Evolutionary conservation across 2,113 vertebrate genomes (phyloP).

Genomic region (Otus sunia): DNA sequence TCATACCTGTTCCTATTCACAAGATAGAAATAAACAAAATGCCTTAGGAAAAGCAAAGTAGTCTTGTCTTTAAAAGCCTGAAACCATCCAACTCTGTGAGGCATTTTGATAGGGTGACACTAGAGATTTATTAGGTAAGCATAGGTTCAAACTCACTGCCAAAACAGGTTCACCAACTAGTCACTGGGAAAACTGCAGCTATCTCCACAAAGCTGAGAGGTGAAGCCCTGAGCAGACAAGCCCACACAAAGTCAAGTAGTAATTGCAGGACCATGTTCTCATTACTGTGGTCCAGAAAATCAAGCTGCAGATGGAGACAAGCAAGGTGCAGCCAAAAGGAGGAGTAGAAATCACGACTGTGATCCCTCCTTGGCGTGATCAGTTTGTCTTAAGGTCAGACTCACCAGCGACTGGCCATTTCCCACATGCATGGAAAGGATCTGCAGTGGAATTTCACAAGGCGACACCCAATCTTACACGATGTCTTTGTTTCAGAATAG

Average conservation of each 20-base stretch:
- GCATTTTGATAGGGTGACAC: background rate
- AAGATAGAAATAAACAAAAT: background rate
- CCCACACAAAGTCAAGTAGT: background rate
- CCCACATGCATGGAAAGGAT: background rate
- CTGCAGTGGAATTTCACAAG: background rate
- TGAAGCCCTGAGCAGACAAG: background rate
- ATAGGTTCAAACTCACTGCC: background rate
- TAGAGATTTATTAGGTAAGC: background rate
- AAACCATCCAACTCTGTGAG: background rate
- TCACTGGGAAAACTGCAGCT: background rate
- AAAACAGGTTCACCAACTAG: background rate
- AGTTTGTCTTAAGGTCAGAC: background rate
- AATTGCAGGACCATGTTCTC: background rate
- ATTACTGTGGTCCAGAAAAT: background rate
- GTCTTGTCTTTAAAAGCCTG: background rate
- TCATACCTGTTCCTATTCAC: background rate
- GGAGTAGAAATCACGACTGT: background rate
- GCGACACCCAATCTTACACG: background rate
- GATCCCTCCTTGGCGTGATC: background rate
- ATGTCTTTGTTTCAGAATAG: background rate
- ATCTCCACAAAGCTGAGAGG: background rate
- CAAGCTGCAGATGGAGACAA: background rate
- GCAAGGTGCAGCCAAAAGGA: background rate
- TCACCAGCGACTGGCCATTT: background rate
- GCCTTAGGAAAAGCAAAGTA: background rate